Conservation (phyloP, 2,888 invertebrate genomes). For the Hoplodrina blanda region DNA sequence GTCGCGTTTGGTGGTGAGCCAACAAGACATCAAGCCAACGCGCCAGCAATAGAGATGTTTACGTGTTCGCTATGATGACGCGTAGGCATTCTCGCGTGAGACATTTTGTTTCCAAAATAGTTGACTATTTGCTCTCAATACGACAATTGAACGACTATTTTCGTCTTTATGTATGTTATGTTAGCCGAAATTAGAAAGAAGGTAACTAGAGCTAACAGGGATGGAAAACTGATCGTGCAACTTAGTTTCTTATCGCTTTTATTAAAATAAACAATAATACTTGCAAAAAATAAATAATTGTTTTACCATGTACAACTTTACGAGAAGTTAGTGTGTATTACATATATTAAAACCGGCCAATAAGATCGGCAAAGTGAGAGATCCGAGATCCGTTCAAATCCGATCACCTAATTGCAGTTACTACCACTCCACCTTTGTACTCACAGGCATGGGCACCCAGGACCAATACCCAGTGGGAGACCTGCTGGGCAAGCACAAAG, state of each 20-base stretch:
- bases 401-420: too few relatives aligned
- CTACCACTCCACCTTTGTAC: not conserved
- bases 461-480: constrained; percentile 98
- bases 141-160: constrained; percentile 8
- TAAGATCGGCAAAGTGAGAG: too few relatives aligned
- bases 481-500: constrained; percentile 95
- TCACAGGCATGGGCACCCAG: constrained; percentile 94
- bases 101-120: constrained; percentile 43
- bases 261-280: too few relatives aligned
- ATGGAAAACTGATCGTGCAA: too few relatives aligned
- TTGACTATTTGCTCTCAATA: not conserved
- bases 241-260: too few relatives aligned
- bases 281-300: too few relatives aligned
- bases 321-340: too few relatives aligned
- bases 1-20: constrained; percentile 33
- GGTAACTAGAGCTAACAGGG: too few relatives aligned
- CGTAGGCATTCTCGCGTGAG: not conserved
- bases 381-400: too few relatives aligned
- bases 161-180: not conserved
- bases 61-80: constrained; percentile 11
- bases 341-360: too few relatives aligned
- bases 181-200: not conserved
- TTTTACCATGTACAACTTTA: too few relatives aligned
- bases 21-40: constrained; percentile 11
- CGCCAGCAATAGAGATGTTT: constrained; percentile 10